These are phyloP conservation scores for Myripristis murdjan DNA, from an alignment of 2,797 vertebrate species.

Conservation along the genomic window DNA sequence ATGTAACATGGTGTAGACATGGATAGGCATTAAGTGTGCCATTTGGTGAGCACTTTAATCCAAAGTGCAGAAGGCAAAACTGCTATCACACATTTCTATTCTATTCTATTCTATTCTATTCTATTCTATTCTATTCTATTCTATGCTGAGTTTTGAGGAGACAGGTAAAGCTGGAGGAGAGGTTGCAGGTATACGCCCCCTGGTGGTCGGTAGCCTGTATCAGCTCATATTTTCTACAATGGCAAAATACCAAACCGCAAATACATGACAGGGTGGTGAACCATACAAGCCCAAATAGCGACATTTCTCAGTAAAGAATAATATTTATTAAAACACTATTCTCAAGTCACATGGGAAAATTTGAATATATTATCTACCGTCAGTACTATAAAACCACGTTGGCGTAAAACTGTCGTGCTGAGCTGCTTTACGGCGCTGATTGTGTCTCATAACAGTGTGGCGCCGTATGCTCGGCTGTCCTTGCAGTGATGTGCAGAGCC, in stretches of 20 bases:
- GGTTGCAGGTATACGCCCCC: neutral
- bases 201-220: neutral
- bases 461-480: slow-evolving; percentile 9
- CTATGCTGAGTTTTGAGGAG: neutral
- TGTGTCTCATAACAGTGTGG: neutral
- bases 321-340: neutral
- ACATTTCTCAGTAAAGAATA: no score
- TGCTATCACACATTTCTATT: neutral
- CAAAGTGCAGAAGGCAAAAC: no score
- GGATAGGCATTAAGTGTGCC: no score
- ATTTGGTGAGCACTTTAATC: no score
- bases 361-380: neutral
- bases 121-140: neutral
- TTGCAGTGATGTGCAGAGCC: slow-evolving; percentile 21
- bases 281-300: no score
- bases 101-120: neutral
- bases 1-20: no score
- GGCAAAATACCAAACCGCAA: no score
- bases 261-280: no score
- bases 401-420: slow-evolving; percentile 47
- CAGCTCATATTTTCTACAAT: neutral
- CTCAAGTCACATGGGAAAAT: neutral
- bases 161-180: no score
- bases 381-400: no score
- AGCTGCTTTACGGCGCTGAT: slow-evolving; percentile 8